Percentiles rank a stretch among this genome's conserved stretches.
Evolutionary conservation across 2,888 invertebrate genomes (phyloP).

Genomic region (Sesia bembeciformis): DNA sequence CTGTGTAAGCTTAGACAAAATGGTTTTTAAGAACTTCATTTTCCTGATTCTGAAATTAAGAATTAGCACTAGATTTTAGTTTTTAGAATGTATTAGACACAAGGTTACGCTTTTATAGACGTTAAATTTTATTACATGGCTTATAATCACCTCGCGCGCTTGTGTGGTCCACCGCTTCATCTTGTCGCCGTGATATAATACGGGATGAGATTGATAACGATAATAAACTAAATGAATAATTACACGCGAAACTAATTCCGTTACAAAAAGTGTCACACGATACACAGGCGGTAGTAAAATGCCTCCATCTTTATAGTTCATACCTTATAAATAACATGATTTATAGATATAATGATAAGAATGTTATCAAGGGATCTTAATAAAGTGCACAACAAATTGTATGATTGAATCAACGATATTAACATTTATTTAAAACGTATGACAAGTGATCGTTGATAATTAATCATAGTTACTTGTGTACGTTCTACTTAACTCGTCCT

Average conservation of each 20-base stretch:
- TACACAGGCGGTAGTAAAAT: not conserved
- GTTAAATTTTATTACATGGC: too few relatives aligned
- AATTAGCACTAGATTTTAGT: too few relatives aligned
- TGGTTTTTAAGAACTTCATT: too few relatives aligned
- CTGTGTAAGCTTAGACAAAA: too few relatives aligned
- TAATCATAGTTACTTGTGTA: too few relatives aligned
- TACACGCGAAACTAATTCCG: not conserved
- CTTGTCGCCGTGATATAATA: not conserved
- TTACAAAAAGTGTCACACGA: not conserved
- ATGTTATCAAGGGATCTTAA: not conserved
- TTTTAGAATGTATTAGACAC: too few relatives aligned
- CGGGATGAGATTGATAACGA: not conserved
- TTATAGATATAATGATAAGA: slow-evolving; percentile 61
- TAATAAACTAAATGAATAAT: not conserved
- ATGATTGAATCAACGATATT: too few relatives aligned
- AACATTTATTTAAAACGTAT: too few relatives aligned
- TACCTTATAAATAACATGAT: slow-evolving; percentile 28
- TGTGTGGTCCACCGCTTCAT: not conserved
- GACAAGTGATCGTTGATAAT: too few relatives aligned
- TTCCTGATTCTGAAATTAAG: too few relatives aligned
- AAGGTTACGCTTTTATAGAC: too few relatives aligned
- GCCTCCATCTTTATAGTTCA: not conserved
- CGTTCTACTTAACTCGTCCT: too few relatives aligned
- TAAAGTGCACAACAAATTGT: not conserved
- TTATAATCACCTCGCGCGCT: not conserved